A percentile compares a stretch with the other conserved stretches of the same genome.
phyloP scores from a whole-genome alignment of 2,888 invertebrate genomes.

The Cyrtodaria siliqua region DNA sequence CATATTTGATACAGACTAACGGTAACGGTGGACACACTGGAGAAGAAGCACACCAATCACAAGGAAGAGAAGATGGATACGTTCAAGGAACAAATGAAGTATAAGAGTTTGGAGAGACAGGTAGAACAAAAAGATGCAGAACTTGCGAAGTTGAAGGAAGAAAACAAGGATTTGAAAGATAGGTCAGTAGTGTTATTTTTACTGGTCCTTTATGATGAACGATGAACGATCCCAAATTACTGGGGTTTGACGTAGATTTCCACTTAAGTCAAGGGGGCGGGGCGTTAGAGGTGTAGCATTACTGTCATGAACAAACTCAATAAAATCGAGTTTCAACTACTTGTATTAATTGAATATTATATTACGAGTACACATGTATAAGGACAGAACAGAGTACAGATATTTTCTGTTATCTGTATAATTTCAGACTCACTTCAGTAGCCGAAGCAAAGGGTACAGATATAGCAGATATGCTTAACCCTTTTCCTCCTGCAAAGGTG shows the following conservation, averaged over 20 bases:
- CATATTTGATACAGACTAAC: slow-evolving; percentile 48
- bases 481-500: slow-evolving; percentile 46
- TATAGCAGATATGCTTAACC: slow-evolving; percentile 44
- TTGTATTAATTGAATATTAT: no score
- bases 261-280: no score
- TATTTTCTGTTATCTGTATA: no score
- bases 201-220: no score
- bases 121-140: slow-evolving; percentile 45
- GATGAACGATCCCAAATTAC: no score
- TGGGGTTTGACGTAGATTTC: no score
- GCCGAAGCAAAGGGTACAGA: slow-evolving; percentile 41
- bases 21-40: slow-evolving; percentile 34
- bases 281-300: no score
- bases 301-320: no score
- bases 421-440: slow-evolving; percentile 38
- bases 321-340: no score
- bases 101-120: slow-evolving; percentile 56
- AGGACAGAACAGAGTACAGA: no score
- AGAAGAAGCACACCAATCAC: slow-evolving; percentile 43
- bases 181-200: slow-evolving; percentile 29
- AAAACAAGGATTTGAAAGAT: slow-evolving; percentile 43
- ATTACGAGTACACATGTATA: no score
- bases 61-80: slow-evolving; percentile 60
- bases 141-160: slow-evolving; percentile 34
- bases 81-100: slow-evolving; percentile 61